Evolutionary conservation across 35 echinoderm and acorn worm genomes (phyloP), one percentile per base, ranked within the genome.

Genomic region (Apostichopus parvimensis): DNA sequence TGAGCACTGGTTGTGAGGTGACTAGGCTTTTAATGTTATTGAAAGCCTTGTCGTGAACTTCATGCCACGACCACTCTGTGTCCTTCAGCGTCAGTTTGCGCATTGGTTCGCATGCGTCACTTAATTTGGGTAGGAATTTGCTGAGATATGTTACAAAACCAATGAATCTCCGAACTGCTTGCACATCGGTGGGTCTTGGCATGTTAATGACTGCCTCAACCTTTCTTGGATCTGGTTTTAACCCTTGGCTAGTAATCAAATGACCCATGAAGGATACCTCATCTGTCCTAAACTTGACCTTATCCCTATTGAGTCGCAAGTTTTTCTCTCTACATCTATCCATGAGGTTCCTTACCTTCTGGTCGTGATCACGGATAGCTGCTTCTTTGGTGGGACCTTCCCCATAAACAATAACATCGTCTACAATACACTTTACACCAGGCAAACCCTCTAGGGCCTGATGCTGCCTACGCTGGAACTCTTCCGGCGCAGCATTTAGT

Each of bases 381-480:
- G 91, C 96, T 76, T 86, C 62, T 54, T 80, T 64, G 72, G 93
- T 98, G 18, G 93, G 54, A 72, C 92, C 94, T 54, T 91, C 73
- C 1, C 96, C 96, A 71, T 93, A 95, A 1, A 95, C 81, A n/a
- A 98, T 92, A 12, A 95, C 91, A 65, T 95, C 91, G 86, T 95
- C 94, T 66, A 75, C 79, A 18, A 95, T 87, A 61, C 71, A 93
- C 54, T 65, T 83, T 20, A 93, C 68, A 18, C 79, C 58, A 11
- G 56, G 21, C 1, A 86, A 13, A 60, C 53, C 79, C 20, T 86
- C 66, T 28, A 91, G 53, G 7, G 80, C 79, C 64, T 90, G 93
- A 52, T 93, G 21, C 24, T 88, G 91, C 57, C 73, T 86, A 6
- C 96, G 34, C 58, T 95, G 94, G 59, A 94, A 98, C 56, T 95